These are phyloP conservation scores for Athalia cordata DNA, from an alignment of 2,888 invertebrate genomes.

Conservation along the genomic window DNA sequence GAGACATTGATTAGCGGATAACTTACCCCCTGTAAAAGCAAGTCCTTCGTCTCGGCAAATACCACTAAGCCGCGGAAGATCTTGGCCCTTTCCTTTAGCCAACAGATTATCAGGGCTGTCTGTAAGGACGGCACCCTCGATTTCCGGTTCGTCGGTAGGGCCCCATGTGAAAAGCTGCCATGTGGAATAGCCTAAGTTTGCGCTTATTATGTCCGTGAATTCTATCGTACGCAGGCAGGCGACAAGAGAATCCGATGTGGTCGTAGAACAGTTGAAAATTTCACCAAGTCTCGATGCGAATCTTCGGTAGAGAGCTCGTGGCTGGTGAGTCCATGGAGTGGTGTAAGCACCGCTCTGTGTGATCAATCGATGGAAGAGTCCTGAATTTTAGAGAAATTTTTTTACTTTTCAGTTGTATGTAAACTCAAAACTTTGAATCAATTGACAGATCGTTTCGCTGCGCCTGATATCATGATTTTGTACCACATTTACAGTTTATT, in stretches of 20 bases:
- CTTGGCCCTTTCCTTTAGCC: slow-evolving; percentile 75
- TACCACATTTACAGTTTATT: no score
- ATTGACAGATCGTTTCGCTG: no score
- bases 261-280: no score
- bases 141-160: slow-evolving; percentile 12
- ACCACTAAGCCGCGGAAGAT: slow-evolving; percentile 80
- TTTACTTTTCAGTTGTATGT: no score
- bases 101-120: slow-evolving; percentile 69
- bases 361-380: slow-evolving; percentile 75
- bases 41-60: slow-evolving; percentile 81
- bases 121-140: slow-evolving; percentile 10
- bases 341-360: slow-evolving; percentile 76
- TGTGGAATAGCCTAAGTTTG: not conserved
- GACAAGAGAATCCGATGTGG: no score
- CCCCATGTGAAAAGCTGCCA: not conserved
- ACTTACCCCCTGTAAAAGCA: slow-evolving; percentile 80
- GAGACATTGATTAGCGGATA: no score
- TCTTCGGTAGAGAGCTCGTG: slow-evolving; percentile 59
- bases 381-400: slow-evolving; percentile 52
- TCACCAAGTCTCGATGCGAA: no score
- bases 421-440: no score
- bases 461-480: no score
- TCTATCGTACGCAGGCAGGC: no score
- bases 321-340: slow-evolving; percentile 74
- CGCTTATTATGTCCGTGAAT: no score